Evolutionary conservation across 2,113 vertebrate genomes (phyloP).

Genomic region (Pedionomus torquatus): DNA sequence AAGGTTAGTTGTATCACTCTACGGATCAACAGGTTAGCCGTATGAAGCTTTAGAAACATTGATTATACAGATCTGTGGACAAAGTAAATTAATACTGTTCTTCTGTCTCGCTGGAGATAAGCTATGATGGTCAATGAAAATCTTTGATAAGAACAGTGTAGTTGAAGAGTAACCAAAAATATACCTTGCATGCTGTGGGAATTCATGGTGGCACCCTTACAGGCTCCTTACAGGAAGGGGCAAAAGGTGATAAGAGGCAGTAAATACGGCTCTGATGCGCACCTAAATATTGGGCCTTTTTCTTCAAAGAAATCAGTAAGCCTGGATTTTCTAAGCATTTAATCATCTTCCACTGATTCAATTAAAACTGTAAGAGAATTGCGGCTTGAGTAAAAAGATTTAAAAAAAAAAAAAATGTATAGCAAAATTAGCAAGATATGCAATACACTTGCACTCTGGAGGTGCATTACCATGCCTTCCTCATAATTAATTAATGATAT

Average conservation of each 20-base stretch:
- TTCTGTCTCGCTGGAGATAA: neutral
- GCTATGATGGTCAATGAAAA: neutral
- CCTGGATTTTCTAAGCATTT: neutral
- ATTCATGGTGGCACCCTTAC: neutral
- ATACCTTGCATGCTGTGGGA: neutral
- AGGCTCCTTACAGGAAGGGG: neutral
- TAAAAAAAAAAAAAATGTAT: neutral
- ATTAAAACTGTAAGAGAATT: neutral
- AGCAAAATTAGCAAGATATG: neutral
- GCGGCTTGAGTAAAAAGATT: neutral
- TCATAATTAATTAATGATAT: conserved; percentile 49
- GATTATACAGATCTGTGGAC: neutral
- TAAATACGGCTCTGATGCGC: neutral
- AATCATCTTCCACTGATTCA: neutral
- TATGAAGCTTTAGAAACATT: neutral
- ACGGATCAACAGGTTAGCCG: rapidly evolving
- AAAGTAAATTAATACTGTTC: neutral
- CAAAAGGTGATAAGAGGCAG: neutral
- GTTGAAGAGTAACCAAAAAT: neutral
- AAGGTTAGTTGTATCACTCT: neutral
- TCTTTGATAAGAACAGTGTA: neutral
- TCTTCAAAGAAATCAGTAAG: neutral
- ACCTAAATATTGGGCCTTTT: neutral
- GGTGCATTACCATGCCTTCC: neutral
- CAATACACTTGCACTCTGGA: neutral